Evolutionary conservation across 2,888 invertebrate species (phyloP), one percentile per base, ranked within the genome.

Genomic region (Tetropium fuscum): DNA sequence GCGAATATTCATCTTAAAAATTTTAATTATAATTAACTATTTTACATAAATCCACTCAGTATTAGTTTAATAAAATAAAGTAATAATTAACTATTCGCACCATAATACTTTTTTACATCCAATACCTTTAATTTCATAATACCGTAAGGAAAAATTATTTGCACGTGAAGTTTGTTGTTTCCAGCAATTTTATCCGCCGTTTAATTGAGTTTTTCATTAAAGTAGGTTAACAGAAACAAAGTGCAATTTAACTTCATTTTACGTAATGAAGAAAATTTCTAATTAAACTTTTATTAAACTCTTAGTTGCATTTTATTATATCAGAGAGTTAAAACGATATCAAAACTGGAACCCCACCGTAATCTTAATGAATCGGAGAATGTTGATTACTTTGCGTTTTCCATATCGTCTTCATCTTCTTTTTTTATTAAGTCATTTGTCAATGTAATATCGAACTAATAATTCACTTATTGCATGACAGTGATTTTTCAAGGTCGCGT

Each of bases 251-350:
- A 67, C 64, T 67, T 68, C 65, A 70, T 72, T 75, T 71, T 60
- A 70, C 72, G 73, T 75, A 77, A 76, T 73, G 74, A 72, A 73
- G 74, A 74, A 76, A 74, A 77, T 75, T 78, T 75, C 75, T 78
- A 79, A 80, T 80, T 79, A 79, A 80, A 80, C 77, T 80, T 80
- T 79, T 79, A 80, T 78, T 78, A 78, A 78, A 78, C 69, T 71
- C 64, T 66, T 71, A 72, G 70, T 72, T 74, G 73, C 69, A 76
- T 72, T 76, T 77, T 77, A 78, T 72, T 75, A 73, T 76, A 76
- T 74, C 72, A 63, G 45, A 66, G 73, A 74, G 71, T 74, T 74
- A 58, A 68, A 68, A 70, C 62, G 70, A 67, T 72, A 75, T 74
- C 74, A 70, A 74, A 68, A 73, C 74, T 69, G 75, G 66, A 70